Conservation (phyloP, 2,888 invertebrate species). For the Pollenia griseotomentosa region DNA sequence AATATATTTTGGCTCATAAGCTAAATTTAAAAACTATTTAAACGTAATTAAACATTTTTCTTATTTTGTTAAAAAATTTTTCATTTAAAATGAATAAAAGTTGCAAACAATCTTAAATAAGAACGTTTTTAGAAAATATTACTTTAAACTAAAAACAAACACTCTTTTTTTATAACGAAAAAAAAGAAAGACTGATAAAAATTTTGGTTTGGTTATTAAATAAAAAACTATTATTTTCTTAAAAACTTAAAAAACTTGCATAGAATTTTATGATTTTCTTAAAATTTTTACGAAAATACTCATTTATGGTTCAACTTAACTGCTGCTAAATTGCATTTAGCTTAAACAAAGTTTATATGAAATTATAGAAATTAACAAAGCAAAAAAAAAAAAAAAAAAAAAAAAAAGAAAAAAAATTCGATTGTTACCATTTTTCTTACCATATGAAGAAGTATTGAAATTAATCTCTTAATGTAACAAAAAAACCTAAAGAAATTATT, state of each 20-base stretch:
- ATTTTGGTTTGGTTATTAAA: constrained; percentile 4
- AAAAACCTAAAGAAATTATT: constrained; percentile 30
- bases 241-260: not conserved
- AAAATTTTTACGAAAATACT: constrained; percentile 47
- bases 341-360: constrained; percentile 31
- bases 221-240: constrained; percentile 15
- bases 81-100: constrained; percentile 48
- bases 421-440: constrained; percentile 50
- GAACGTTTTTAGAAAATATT: constrained; percentile 36
- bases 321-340: constrained; percentile 73
- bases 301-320: constrained; percentile 50
- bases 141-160: constrained; percentile 32
- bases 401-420: constrained; percentile 7
- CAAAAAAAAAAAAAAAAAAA: constrained; percentile 2
- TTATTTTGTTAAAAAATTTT: constrained; percentile 16
- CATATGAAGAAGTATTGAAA: constrained; percentile 34
- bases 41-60: constrained; percentile 20
- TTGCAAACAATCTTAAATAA: constrained; percentile 11
- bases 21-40: constrained; percentile 48
- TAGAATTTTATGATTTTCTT: constrained; percentile 33
- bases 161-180: constrained; percentile 39
- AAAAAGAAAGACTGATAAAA: constrained; percentile 49
- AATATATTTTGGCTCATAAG: constrained; percentile 43
- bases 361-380: constrained; percentile 53
- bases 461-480: constrained; percentile 21